A percentile compares a stretch with the other conserved stretches of the same genome.
Evolutionary conservation across 1,140 invertebrate species (phyloP).

Genomic region (Drosophila arizonae): DNA sequence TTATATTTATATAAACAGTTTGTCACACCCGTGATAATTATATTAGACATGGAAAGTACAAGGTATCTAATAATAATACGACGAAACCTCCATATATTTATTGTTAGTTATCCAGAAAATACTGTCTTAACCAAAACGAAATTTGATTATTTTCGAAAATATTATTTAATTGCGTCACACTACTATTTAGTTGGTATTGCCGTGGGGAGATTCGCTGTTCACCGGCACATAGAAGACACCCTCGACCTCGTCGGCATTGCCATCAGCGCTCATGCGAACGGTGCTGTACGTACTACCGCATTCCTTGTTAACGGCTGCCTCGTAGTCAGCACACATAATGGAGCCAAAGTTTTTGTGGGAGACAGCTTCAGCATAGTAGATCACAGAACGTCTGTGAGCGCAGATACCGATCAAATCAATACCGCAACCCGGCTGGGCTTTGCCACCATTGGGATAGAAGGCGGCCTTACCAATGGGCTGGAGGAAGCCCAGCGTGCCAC

Average conservation of each 20-base stretch:
- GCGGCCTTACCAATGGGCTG: conserved; percentile 83
- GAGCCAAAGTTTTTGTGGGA: conserved; percentile 56
- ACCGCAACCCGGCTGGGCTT: conserved; percentile 84
- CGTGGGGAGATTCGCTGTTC: conserved; percentile 73
- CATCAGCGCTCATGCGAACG: conserved; percentile 82
- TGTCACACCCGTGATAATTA: not conserved
- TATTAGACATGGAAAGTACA: not conserved
- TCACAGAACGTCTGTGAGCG: conserved; percentile 84
- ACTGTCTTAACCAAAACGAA: too few relatives aligned
- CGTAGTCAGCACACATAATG: conserved; percentile 58
- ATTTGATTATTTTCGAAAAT: too few relatives aligned
- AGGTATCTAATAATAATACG: too few relatives aligned
- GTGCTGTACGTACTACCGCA: conserved; percentile 63
- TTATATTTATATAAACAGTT: too few relatives aligned
- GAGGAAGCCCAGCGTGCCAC: conserved; percentile 83
- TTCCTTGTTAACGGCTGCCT: conserved; percentile 44
- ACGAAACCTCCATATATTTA: too few relatives aligned
- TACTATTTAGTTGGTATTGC: conserved; percentile 64
- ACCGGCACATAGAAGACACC: conserved; percentile 65
- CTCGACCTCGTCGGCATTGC: conserved; percentile 74
- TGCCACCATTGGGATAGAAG: conserved; percentile 84
- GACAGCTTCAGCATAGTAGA: conserved; percentile 85
- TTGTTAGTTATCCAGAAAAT: too few relatives aligned
- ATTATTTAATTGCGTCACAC: too few relatives aligned
- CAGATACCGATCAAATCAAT: conserved; percentile 81